Base-by-base conservation (phyloP, 23 tunicate species). In the Halocynthia roretzi region DNA sequence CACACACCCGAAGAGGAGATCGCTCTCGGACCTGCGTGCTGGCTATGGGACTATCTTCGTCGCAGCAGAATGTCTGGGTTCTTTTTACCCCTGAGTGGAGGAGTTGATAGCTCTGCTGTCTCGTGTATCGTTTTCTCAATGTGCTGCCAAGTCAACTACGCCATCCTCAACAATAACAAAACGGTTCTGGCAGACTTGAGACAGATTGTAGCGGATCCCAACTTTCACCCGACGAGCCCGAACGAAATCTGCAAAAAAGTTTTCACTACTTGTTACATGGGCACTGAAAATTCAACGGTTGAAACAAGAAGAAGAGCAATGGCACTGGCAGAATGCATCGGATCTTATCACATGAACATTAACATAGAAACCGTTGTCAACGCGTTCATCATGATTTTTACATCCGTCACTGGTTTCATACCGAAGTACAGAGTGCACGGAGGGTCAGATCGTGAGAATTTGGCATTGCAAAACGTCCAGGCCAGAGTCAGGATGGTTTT, bases 401-500 rank as follows among this genome's bases (percentile, higher is more conserved):
- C 92, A 6, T n/a, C 91, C 9, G 85, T 82, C 1, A 92, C 98
- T 40, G 85, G 87, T 8, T 82, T 86, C 56, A 79, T 86, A 49
- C 98, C 98, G 31, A 86, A 82, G 85, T 92, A 82, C 57, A 86
- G 82, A 62, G 81, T 71, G 6, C 70, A 72, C 22, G 97, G 87
- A 0, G 92, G 98, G 53, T 77, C 81, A 5, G 60, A 82, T 49
- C 58, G 78, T 18, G 92, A 92, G 55, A 92, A 92, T 65, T 60
- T 92, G 18, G 91, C 98, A 6, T 56, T 92, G 68, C 98, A 92
- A 57, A 92, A 92, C 55, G 79, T 92, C 6, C 98, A 92, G 79
- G 98, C 98, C 23, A 67, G 98, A 73, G 69, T 64, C 56, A 75
- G 96, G 96, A 92, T 92, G 98, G 92, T 92, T 62, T 68, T 92